phyloP scores from a whole-genome alignment of 2,888 invertebrate genomes.

The Pristionchus exspectatus region DNA sequence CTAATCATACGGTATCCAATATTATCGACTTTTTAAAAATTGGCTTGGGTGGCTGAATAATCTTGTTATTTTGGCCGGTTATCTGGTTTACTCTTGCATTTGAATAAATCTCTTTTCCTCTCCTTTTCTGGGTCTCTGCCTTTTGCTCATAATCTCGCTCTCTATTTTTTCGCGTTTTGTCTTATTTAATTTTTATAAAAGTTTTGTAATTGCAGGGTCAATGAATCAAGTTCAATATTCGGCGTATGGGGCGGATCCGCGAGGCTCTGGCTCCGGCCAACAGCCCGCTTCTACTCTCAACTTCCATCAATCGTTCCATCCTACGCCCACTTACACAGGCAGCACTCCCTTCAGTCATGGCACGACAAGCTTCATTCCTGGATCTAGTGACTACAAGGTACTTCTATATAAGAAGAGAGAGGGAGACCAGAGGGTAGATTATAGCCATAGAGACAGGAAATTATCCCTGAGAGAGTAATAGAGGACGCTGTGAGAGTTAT shows the following conservation, averaged over 20 bases:
- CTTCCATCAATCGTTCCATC: constrained; percentile 66
- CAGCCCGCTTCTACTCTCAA: constrained; percentile 60
- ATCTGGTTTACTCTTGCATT: neutral
- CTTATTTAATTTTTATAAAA: neutral
- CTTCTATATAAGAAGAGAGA: neutral
- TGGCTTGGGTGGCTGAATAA: neutral
- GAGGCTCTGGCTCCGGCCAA: constrained; percentile 60
- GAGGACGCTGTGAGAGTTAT: neutral
- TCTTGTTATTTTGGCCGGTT: neutral
- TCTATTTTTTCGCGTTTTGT: neutral
- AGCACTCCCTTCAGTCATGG: constrained; percentile 62
- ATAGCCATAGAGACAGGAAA: neutral
- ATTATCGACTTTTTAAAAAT: neutral
- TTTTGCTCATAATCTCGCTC: neutral
- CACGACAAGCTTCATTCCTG: constrained; percentile 64
- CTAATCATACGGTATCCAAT: constrained; percentile 4
- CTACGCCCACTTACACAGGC: constrained; percentile 63
- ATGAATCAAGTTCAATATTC: constrained; percentile 69
- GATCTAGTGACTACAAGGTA: constrained; percentile 55
- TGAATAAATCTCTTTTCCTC: neutral
- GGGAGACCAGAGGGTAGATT: neutral
- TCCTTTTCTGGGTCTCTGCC: neutral
- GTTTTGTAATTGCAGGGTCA: constrained; percentile 21
- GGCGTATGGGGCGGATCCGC: constrained; percentile 64
- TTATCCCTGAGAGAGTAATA: neutral